Conservation (phyloP, 2,113 vertebrate species). For the Hippopotamus amphibius region DNA sequence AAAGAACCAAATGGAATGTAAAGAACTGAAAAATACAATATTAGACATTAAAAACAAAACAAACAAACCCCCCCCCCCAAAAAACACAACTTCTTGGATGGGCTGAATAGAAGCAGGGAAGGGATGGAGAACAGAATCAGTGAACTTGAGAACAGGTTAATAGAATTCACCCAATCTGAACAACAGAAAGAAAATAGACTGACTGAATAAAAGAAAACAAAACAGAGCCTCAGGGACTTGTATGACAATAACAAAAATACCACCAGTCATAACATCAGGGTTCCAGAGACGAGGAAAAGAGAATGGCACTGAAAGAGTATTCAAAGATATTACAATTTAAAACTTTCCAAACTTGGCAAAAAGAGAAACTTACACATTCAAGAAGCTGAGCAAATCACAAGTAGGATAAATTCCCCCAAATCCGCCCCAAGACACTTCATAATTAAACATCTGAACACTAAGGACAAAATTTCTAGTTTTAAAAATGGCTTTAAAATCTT, state of each 20-base stretch:
- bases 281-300: not conserved
- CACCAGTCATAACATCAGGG: not conserved
- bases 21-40: not conserved
- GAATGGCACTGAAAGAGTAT: not conserved
- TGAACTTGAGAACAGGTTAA: not conserved
- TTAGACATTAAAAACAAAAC: not conserved
- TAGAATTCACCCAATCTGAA: not conserved
- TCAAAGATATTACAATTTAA: not conserved
- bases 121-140: not conserved
- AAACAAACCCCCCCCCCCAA: too few species aligned
- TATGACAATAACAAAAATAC: not conserved
- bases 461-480: not conserved
- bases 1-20: not conserved
- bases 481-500: not conserved
- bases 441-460: conserved; percentile 5
- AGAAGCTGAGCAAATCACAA: not conserved
- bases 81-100: not conserved
- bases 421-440: not conserved
- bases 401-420: not conserved
- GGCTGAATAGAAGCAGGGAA: not conserved
- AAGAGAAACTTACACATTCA: not conserved
- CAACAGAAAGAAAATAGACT: not conserved
- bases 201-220: not conserved
- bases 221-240: not conserved
- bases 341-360: not conserved